These are phyloP conservation scores for Hydropsyche tenuis DNA, from an alignment of 1,140 invertebrate genomes.

Conservation along the genomic window DNA sequence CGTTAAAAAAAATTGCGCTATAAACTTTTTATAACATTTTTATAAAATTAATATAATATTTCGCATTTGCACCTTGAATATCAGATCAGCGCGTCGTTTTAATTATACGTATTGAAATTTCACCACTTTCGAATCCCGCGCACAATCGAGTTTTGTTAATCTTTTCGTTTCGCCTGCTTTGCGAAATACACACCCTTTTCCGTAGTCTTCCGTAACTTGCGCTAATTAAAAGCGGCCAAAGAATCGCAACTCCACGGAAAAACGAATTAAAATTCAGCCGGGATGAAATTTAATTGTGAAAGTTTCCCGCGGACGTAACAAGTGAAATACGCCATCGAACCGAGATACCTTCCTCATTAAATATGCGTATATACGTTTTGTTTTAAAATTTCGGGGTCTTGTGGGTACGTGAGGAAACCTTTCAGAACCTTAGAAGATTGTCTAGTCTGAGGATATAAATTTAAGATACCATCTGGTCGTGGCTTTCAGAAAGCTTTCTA, in stretches of 20 bases:
- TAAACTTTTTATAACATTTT: too few species aligned
- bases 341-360: conserved; percentile 2
- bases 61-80: too few species aligned
- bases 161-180: conserved; percentile 13
- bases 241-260: conserved; percentile 32
- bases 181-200: conserved; percentile 14
- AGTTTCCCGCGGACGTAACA: conserved; percentile 32
- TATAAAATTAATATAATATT: too few species aligned
- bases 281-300: conserved; percentile 36
- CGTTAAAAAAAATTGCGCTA: too few species aligned
- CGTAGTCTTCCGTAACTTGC: conserved; percentile 8
- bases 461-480: too few species aligned
- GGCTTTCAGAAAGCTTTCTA: conserved; percentile 15
- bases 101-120: too few species aligned
- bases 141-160: conserved; percentile 14
- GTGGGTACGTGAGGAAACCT: not conserved
- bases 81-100: too few species aligned
- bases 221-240: conserved; percentile 30
- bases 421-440: too few species aligned
- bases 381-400: too few species aligned
- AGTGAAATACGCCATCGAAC: conserved; percentile 31
- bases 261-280: conserved; percentile 30
- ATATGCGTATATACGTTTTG: too few species aligned
- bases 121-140: not conserved
- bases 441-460: too few species aligned